Evolutionary conservation across 2,113 vertebrate species (phyloP).

Genomic region (Trachemys scripta): DNA sequence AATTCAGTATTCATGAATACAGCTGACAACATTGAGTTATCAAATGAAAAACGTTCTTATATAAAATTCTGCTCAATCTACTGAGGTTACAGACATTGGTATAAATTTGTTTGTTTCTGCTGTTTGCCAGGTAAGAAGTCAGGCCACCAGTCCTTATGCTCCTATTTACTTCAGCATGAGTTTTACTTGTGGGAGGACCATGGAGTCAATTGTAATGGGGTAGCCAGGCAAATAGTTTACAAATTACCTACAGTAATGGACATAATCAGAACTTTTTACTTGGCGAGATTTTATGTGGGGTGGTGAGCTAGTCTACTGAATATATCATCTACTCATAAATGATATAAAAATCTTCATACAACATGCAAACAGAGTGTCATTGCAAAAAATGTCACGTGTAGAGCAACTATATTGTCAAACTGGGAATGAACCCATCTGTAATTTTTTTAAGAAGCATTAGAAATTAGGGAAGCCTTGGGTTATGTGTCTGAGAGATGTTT

Average conservation of each 20-base stretch:
- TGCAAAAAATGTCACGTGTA: constrained; percentile 44
- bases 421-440: background rate
- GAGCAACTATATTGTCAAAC: background rate
- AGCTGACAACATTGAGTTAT: background rate
- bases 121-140: background rate
- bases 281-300: constrained; percentile 44
- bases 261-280: constrained; percentile 39
- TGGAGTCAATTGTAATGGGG: constrained; percentile 46
- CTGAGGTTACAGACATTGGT: background rate
- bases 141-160: background rate
- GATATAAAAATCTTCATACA: background rate
- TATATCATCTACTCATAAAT: background rate
- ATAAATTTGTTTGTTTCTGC: fast-evolving
- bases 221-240: constrained; percentile 6
- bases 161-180: background rate
- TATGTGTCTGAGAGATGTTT: background rate
- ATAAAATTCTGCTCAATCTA: background rate
- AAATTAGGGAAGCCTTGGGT: background rate
- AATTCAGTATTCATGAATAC: background rate
- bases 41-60: background rate
- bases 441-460: background rate
- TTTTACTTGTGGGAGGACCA: background rate
- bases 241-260: constrained; percentile 30
- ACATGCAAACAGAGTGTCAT: background rate
- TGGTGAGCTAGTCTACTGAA: background rate